A percentile compares a stretch with the other conserved stretches of the same genome.
Conservation (phyloP, 2,113 vertebrate genomes). For the Egretta garzetta region DNA sequence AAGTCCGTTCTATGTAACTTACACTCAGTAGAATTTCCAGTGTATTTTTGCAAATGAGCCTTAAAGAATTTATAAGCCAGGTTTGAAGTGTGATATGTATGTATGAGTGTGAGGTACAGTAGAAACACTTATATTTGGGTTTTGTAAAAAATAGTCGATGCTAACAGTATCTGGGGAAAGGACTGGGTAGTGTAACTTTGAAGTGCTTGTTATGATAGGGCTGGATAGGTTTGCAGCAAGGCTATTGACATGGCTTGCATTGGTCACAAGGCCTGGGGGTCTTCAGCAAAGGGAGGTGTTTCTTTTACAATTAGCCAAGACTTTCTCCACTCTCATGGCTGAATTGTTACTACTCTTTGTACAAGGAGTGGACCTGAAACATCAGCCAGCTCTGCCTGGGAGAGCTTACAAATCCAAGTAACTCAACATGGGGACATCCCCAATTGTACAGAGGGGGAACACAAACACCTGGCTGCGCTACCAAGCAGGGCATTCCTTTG, state of each 20-base stretch:
- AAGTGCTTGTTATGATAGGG: neutral
- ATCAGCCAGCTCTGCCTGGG: neutral
- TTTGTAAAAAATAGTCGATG: neutral
- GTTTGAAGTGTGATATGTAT: neutral
- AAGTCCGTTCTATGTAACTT: neutral
- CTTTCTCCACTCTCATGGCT: neutral
- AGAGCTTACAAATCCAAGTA: neutral
- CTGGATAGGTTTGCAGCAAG: neutral
- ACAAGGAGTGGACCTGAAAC: neutral
- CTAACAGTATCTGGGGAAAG: neutral
- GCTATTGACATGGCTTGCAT: neutral
- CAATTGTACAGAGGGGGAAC: neutral
- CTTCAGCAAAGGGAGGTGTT: neutral
- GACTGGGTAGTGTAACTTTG: neutral
- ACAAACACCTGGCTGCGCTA: neutral
- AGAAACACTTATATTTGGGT: neutral
- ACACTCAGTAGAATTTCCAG: neutral
- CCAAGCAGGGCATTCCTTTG: neutral
- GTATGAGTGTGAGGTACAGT: neutral
- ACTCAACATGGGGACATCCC: neutral
- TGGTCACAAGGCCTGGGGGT: neutral
- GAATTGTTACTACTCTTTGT: neutral
- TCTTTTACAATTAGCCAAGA: neutral
- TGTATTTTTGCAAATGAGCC: neutral
- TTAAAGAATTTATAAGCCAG: neutral